A percentile compares a stretch with the other conserved stretches of the same genome.
Conservation (phyloP, 1,140 invertebrate genomes). For the Cotesia glomerata region DNA sequence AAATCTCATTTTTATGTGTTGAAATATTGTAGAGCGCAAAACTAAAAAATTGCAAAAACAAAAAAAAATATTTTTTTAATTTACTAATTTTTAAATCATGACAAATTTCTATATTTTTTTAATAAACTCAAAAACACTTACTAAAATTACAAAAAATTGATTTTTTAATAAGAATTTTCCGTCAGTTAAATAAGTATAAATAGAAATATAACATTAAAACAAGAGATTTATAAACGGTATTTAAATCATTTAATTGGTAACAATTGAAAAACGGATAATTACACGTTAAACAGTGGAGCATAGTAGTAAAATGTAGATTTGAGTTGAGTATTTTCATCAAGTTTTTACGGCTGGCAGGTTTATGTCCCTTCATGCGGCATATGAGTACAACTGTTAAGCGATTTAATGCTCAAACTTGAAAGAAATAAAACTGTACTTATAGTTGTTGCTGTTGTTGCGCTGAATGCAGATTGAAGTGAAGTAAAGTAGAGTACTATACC, state of each 20-base stretch:
- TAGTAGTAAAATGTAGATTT: background rate
- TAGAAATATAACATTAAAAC: background rate
- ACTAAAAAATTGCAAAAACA: no score
- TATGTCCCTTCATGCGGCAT: constrained; percentile 48
- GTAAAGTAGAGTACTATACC: background rate
- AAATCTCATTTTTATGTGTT: no score
- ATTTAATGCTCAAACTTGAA: constrained; percentile 39
- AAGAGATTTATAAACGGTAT: background rate
- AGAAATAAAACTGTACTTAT: background rate
- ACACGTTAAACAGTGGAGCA: background rate
- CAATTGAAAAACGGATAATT: constrained; percentile 20
- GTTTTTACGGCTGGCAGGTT: constrained; percentile 43
- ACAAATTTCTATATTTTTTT: no score
- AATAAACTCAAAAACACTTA: no score
- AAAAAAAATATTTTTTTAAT: no score
- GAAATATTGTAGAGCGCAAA: no score
- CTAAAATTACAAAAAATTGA: no score
- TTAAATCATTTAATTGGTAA: constrained; percentile 6
- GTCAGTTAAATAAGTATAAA: no score
- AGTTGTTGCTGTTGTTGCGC: no score
- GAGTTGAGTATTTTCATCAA: constrained; percentile 32
- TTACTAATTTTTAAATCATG: no score
- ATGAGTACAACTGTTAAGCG: constrained; percentile 51
- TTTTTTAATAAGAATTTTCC: no score
- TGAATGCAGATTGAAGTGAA: background rate